Percentiles rank a stretch among this genome's conserved stretches.
Evolutionary conservation across 1,140 invertebrate species (phyloP).

Genomic region (honey bee (Apis mellifera)): DNA sequence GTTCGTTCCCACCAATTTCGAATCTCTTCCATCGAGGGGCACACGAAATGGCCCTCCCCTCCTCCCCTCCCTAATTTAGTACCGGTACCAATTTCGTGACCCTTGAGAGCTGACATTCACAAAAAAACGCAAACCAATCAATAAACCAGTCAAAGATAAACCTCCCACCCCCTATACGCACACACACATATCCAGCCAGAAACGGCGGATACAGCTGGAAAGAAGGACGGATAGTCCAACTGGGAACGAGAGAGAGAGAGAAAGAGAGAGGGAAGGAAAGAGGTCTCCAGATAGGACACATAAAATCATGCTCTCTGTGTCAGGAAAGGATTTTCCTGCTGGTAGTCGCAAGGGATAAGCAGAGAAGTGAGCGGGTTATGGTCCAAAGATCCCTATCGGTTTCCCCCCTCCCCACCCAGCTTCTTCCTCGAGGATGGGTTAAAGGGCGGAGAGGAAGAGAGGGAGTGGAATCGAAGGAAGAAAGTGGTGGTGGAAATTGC

Average conservation of each 20-base stretch:
- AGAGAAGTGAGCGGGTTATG: constrained; percentile 51
- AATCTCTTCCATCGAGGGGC: background rate
- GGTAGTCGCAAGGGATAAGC: constrained; percentile 50
- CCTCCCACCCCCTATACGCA: background rate
- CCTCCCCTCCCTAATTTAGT: background rate
- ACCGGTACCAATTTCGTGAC: background rate
- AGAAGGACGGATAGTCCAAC: background rate
- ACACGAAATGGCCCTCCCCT: background rate
- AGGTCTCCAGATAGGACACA: constrained; percentile 1
- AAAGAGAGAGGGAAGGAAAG: background rate
- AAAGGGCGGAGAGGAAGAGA: constrained; percentile 16
- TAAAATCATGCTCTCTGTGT: constrained; percentile 39
- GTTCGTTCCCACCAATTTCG: background rate
- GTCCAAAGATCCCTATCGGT: constrained; percentile 54
- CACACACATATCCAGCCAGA: background rate
- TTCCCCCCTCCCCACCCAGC: constrained; percentile 23
- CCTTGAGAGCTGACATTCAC: constrained; percentile 10
- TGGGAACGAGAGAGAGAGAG: background rate
- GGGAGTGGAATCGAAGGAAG: constrained; percentile 3
- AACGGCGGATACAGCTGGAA: constrained; percentile 6
- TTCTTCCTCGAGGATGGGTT: constrained; percentile 39
- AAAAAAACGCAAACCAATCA: constrained; percentile 29
- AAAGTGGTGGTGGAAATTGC: constrained; percentile 44
- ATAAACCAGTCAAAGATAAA: constrained; percentile 26
- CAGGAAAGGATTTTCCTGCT: constrained; percentile 38